A percentile compares a stretch with the other conserved stretches of the same genome.
phyloP scores from a whole-genome alignment of 2,113 vertebrate genomes.

The Anhinga rufa region DNA sequence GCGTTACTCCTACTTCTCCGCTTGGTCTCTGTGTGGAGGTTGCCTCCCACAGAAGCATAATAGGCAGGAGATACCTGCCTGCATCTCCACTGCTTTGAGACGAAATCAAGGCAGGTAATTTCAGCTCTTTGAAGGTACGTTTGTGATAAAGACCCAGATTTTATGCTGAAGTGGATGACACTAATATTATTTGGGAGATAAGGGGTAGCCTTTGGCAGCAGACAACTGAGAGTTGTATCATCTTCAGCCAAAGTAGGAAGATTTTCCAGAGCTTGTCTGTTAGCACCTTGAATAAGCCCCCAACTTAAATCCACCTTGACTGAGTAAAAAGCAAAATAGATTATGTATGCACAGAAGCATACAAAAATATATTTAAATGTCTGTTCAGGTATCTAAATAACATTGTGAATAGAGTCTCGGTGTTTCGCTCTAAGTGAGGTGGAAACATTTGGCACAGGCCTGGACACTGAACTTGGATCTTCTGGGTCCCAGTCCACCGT shows the following conservation, averaged over 20 bases:
- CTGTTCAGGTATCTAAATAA: slow-evolving; percentile 5
- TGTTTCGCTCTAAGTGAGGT: not conserved
- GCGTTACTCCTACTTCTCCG: not conserved
- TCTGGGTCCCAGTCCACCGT: not conserved
- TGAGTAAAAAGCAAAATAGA: not conserved
- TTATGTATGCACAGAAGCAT: not conserved
- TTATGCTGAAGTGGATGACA: slow-evolving; percentile 1
- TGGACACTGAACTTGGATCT: not conserved
- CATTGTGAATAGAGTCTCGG: not conserved
- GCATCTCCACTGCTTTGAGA: not conserved
- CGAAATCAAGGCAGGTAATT: not conserved
- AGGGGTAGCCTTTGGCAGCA: slow-evolving; percentile 47
- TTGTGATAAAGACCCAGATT: slow-evolving; percentile 17
- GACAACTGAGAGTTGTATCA: not conserved
- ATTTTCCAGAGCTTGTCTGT: slow-evolving; percentile 13
- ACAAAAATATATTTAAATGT: not conserved
- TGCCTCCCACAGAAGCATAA: not conserved
- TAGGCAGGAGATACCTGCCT: not conserved
- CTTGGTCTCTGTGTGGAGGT: not conserved
- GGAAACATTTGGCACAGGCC: not conserved
- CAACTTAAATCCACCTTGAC: slow-evolving; percentile 5
- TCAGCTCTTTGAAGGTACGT: slow-evolving; percentile 14
- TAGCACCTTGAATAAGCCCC: slow-evolving; percentile 18
- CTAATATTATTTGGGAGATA: not conserved
- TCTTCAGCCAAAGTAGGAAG: not conserved